A percentile compares a stretch with the other conserved stretches of the same genome.
Conservation (phyloP, 2,888 invertebrate genomes). For the Ichneumoninae sp. region DNA sequence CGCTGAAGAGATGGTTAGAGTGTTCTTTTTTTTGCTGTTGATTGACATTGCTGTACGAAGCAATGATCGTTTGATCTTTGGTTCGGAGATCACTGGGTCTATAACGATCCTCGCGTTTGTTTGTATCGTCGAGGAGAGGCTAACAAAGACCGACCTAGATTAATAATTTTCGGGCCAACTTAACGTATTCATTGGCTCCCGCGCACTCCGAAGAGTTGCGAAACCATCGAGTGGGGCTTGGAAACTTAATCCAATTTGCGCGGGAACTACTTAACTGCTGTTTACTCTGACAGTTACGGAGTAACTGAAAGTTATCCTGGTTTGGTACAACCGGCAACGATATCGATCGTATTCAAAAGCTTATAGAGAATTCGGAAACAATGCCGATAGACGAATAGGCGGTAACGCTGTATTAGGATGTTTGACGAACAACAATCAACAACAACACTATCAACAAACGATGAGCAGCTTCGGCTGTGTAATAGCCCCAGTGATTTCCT, state of each 20-base stretch:
- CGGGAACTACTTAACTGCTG: background rate
- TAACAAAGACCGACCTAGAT: background rate
- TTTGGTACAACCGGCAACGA: background rate
- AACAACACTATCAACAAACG: slow-evolving; percentile 38
- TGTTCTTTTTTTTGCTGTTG: background rate
- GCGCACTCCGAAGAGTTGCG: background rate
- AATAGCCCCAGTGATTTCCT: background rate
- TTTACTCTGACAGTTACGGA: background rate
- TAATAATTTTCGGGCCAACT: background rate
- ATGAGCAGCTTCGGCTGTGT: background rate
- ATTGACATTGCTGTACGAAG: background rate
- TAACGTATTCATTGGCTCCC: background rate
- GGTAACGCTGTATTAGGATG: slow-evolving; percentile 71
- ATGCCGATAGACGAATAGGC: slow-evolving; percentile 21
- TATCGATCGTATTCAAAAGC: background rate
- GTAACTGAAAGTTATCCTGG: background rate
- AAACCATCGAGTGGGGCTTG: background rate
- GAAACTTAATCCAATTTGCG: background rate
- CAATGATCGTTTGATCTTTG: background rate
- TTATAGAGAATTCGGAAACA: slow-evolving; percentile 21
- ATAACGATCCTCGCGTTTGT: background rate
- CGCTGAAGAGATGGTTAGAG: background rate
- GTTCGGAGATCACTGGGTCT: background rate
- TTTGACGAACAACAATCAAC: slow-evolving; percentile 62
- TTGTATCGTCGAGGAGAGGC: background rate